phyloP scores from a whole-genome alignment of 2,888 invertebrate species.

The Amiota communis region DNA sequence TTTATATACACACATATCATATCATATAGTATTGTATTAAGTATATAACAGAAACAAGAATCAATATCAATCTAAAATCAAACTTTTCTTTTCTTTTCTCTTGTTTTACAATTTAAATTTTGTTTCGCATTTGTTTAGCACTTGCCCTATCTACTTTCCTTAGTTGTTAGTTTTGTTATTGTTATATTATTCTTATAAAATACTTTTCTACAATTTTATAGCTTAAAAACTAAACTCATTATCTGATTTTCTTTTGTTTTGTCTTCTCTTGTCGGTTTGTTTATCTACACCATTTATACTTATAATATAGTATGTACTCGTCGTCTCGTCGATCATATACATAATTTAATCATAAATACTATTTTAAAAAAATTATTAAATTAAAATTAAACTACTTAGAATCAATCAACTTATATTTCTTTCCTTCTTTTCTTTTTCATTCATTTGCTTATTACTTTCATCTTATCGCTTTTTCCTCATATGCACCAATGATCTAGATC shows the following conservation, averaged over 20 bases:
- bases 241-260: too few relatives aligned
- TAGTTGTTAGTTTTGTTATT: not conserved
- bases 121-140: conserved; percentile 14
- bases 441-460: conserved; percentile 18
- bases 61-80: too few relatives aligned
- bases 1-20: too few relatives aligned
- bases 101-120: not conserved
- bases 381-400: not conserved
- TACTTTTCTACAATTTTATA: not conserved
- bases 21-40: too few relatives aligned
- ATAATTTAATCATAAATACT: conserved; percentile 11
- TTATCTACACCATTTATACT: too few relatives aligned
- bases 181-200: not conserved
- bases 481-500: conserved; percentile 19
- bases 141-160: conserved; percentile 13
- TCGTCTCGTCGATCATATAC: conserved; percentile 25
- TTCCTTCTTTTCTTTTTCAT: conserved; percentile 20
- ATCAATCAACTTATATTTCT: too few relatives aligned
- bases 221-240: too few relatives aligned
- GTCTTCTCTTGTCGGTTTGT: too few relatives aligned
- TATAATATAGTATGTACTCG: too few relatives aligned
- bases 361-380: conserved; percentile 20
- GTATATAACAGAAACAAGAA: too few relatives aligned
- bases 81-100: too few relatives aligned
- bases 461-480: not conserved